Conservation (phyloP, 2,888 invertebrate genomes). For the Invenusta paracnida region DNA sequence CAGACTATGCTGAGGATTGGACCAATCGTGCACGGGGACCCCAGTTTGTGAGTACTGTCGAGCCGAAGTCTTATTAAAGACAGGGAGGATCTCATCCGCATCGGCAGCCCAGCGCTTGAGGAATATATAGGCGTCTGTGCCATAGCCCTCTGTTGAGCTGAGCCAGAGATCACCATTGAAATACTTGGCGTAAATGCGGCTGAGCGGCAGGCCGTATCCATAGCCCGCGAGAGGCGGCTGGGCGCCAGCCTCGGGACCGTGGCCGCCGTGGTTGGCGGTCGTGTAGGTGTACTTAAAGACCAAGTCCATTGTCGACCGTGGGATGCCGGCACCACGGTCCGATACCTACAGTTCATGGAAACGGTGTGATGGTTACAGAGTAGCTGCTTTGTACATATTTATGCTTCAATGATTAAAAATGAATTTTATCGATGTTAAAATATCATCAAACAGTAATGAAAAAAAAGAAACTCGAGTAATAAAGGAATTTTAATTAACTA, state of each 20-base stretch:
- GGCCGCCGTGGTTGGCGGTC: conserved; percentile 67
- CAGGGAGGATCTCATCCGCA: conserved; percentile 90
- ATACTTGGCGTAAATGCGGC: conserved; percentile 90
- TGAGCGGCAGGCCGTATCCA: conserved; percentile 93
- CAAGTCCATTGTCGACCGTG: conserved; percentile 70
- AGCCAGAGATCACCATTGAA: conserved; percentile 92
- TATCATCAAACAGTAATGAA: neutral
- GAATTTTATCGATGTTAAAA: neutral
- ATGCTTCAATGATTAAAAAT: neutral
- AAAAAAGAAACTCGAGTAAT: neutral
- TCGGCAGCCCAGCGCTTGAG: conserved; percentile 86
- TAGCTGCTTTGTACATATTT: too few species aligned
- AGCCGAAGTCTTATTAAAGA: conserved; percentile 90
- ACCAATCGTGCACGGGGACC: conserved; percentile 81
- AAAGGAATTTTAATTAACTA: neutral
- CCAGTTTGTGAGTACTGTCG: conserved; percentile 72
- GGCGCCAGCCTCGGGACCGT: conserved; percentile 81
- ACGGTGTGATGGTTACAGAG: too few species aligned
- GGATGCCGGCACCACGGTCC: conserved; percentile 91
- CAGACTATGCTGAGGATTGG: conserved; percentile 49
- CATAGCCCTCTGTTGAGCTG: conserved; percentile 88
- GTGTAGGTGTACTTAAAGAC: conserved; percentile 99
- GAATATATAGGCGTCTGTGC: conserved; percentile 92
- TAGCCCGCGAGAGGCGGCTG: conserved; percentile 72
- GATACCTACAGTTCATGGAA: too few species aligned